A percentile compares a stretch with the other conserved stretches of the same genome.
These are phyloP conservation scores for Pelvicachromis taeniatus DNA, from an alignment of 2,113 vertebrate species.

Conservation along the genomic window DNA sequence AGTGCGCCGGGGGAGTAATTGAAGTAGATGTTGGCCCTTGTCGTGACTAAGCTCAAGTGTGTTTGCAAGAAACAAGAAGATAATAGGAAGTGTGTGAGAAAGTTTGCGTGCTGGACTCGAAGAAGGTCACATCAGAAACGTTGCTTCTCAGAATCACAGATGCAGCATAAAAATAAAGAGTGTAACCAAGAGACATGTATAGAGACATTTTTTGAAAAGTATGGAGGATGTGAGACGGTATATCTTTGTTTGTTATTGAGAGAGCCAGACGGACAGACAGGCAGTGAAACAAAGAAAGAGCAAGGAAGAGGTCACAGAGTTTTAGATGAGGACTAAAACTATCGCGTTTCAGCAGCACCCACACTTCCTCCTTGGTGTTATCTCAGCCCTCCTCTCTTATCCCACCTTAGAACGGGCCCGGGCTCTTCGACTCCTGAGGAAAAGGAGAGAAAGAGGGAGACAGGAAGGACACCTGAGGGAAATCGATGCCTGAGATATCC, in stretches of 20 bases:
- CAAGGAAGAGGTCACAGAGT: conserved; percentile 70
- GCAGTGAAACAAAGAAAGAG: conserved; percentile 15
- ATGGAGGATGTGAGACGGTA: neutral
- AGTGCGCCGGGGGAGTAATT: neutral
- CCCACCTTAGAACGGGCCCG: conserved; percentile 51
- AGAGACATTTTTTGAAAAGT: neutral
- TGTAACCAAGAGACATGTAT: neutral
- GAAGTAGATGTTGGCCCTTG: conserved; percentile 11
- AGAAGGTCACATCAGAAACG: neutral
- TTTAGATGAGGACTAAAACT: conserved; percentile 63
- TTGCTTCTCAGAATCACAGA: neutral
- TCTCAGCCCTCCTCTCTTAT: conserved; percentile 64
- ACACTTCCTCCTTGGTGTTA: conserved; percentile 72
- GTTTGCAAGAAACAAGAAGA: neutral
- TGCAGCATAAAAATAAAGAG: neutral
- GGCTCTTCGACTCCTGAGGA: conserved; percentile 69
- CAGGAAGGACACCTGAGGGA: conserved; percentile 81
- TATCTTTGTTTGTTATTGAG: neutral
- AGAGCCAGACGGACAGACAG: neutral
- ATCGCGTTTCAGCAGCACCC: conserved; percentile 73
- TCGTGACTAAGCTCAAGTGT: neutral
- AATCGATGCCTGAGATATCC: conserved; percentile 76
- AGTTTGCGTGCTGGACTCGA: neutral
- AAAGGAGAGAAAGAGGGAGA: conserved; percentile 71
- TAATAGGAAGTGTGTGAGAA: neutral